Conservation (phyloP, 2,888 invertebrate genomes). For the Orchesellides sinensis region DNA sequence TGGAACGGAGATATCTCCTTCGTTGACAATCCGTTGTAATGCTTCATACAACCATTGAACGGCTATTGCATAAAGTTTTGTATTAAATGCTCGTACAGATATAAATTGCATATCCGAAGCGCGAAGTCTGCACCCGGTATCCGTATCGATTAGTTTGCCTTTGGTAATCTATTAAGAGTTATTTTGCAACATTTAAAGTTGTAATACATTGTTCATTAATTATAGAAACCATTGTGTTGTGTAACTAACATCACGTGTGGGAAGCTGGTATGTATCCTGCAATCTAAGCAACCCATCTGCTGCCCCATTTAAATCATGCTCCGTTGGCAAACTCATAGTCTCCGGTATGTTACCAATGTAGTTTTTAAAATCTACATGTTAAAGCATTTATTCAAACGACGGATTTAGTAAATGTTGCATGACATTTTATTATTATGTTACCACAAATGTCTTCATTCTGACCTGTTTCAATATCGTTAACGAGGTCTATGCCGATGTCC, state of each 20-base stretch:
- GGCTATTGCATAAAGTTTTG: conserved; percentile 75
- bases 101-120: conserved; percentile 77
- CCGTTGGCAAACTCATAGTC: conserved; percentile 73
- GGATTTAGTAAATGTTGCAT: background rate
- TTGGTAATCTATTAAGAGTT: conserved; percentile 52
- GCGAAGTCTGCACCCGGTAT: conserved; percentile 69
- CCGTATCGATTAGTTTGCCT: conserved; percentile 64
- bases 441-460: background rate
- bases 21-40: conserved; percentile 74
- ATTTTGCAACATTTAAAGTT: background rate
- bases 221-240: background rate
- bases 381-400: background rate
- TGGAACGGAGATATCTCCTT: conserved; percentile 75
- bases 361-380: conserved; percentile 33
- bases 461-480: conserved; percentile 60
- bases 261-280: conserved; percentile 75
- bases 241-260: conserved; percentile 75
- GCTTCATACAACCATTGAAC: conserved; percentile 77
- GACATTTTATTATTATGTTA: no score
- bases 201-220: no score
- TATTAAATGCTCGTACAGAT: conserved; percentile 76
- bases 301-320: conserved; percentile 75
- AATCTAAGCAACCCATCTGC: conserved; percentile 76
- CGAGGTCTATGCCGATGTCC: conserved; percentile 56
- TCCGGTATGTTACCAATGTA: conserved; percentile 57